A percentile compares a stretch with the other conserved stretches of the same genome.
Conservation (phyloP, 2,888 invertebrate genomes). For the Philereme vetulata region DNA sequence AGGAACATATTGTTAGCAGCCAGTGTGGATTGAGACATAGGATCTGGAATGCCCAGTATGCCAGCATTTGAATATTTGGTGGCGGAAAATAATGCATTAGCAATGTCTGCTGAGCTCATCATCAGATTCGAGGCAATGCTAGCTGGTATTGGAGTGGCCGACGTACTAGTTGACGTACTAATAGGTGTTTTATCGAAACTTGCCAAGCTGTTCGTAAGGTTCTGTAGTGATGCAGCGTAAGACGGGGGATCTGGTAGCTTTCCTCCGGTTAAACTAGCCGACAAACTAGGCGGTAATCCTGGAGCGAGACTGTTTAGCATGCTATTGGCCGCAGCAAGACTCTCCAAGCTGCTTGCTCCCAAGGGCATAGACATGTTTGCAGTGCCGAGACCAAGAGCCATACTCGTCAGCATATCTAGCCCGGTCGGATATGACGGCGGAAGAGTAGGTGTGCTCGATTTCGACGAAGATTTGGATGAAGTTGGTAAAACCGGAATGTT, state of each 20-base stretch:
- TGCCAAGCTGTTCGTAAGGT: constrained; percentile 69
- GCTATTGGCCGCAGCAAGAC: constrained; percentile 78
- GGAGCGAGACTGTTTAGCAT: constrained; percentile 74
- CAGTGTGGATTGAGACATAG: constrained; percentile 89
- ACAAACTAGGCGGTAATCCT: constrained; percentile 70
- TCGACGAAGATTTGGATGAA: constrained; percentile 84
- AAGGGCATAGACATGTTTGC: constrained; percentile 72
- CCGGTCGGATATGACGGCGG: constrained; percentile 78
- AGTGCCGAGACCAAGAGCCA: constrained; percentile 77
- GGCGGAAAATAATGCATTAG: constrained; percentile 87
- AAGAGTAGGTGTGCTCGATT: constrained; percentile 79
- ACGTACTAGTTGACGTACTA: constrained; percentile 78
- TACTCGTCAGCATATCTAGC: constrained; percentile 79
- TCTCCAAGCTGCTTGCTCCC: constrained; percentile 72
- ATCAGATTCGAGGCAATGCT: constrained; percentile 85
- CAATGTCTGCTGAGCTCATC: constrained; percentile 86
- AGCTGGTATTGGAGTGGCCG: constrained; percentile 78
- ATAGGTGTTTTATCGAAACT: constrained; percentile 74
- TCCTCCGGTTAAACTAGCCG: constrained; percentile 68
- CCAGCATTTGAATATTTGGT: constrained; percentile 86
- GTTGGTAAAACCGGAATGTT: constrained; percentile 85
- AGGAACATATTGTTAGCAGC: constrained; percentile 92
- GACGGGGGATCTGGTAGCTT: constrained; percentile 78
- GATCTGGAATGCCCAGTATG: constrained; percentile 88
- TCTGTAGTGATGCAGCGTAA: constrained; percentile 75